phyloP scores from a whole-genome alignment of 92 coral and sea anemone species.

The Epizoanthus fatuus region DNA sequence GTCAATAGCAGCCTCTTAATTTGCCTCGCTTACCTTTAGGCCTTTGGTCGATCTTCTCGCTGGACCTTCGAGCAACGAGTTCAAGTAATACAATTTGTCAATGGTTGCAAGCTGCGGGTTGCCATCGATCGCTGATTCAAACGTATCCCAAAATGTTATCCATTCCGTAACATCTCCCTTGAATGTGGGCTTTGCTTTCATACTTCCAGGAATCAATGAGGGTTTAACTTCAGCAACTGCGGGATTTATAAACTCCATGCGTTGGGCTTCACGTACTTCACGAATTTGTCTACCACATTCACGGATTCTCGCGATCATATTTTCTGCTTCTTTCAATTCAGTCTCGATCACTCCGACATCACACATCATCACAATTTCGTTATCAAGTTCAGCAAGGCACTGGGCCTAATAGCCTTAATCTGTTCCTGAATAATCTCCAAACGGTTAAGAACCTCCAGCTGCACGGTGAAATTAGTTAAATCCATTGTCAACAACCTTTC shows the following conservation, averaged over 20 bases:
- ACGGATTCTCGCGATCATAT: slow-evolving; percentile 38
- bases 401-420: no score
- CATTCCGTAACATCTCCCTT: slow-evolving; percentile 55
- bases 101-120: slow-evolving; percentile 9
- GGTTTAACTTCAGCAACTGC: not conserved
- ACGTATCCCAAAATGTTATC: slow-evolving; percentile 54
- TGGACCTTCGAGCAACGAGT: not conserved
- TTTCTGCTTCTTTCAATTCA: slow-evolving; percentile 56
- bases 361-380: slow-evolving; percentile 51
- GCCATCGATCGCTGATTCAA: slow-evolving; percentile 32
- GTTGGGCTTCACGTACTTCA: no score
- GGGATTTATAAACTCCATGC: not conserved
- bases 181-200: slow-evolving; percentile 61
- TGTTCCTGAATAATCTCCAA: no score
- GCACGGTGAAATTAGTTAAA: not conserved
- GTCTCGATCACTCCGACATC: slow-evolving; percentile 54
- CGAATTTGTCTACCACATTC: not conserved
- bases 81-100: slow-evolving; percentile 19
- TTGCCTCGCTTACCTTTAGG: not conserved
- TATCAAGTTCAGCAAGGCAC: slow-evolving; percentile 46
- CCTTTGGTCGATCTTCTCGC: not conserved
- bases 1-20: not conserved
- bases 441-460: no score
- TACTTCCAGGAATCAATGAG: not conserved
- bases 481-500: no score